phyloP scores from a whole-genome alignment of 2,797 vertebrate species.

The Rhabdophis nuchalis region DNA sequence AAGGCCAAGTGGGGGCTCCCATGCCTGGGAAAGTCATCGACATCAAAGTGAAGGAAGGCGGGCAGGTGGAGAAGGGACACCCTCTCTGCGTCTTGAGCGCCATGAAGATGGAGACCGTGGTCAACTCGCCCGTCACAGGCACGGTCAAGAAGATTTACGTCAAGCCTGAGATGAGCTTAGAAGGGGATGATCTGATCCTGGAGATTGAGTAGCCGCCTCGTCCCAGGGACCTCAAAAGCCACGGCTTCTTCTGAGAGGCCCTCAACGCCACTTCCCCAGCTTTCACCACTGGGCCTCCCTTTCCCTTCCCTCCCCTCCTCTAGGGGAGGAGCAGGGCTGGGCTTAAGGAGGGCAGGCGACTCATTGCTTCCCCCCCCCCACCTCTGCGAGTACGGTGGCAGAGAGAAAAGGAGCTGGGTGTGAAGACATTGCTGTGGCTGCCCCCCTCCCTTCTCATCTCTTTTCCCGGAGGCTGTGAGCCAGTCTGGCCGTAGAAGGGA shows the following conservation, averaged over 20 bases:
- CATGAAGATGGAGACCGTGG: constrained; percentile 98
- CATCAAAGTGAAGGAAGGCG: constrained; percentile 82
- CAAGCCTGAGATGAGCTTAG: constrained; percentile 77
- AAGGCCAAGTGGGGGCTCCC: constrained; percentile 90
- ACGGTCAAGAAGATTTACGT: constrained; percentile 79
- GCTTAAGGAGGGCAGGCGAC: background rate
- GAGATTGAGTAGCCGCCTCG: constrained; percentile 76
- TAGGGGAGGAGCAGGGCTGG: background rate
- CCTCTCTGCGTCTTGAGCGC: constrained; percentile 91
- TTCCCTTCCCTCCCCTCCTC: background rate
- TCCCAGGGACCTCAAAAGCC: background rate
- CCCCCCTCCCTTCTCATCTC: background rate
- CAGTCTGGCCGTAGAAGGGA: too few species aligned
- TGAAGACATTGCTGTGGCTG: background rate
- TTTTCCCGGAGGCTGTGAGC: background rate
- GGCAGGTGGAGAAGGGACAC: constrained; percentile 83
- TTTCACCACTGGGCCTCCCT: background rate
- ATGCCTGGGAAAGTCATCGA: constrained; percentile 95
- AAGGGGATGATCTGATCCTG: constrained; percentile 90
- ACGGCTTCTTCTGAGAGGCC: background rate
- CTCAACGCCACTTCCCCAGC: background rate
- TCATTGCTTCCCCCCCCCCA: too few species aligned
- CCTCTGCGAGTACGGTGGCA: background rate
- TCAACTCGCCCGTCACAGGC: constrained; percentile 85
- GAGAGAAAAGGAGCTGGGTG: background rate